phyloP scores from a whole-genome alignment of 2,113 vertebrate genomes.

The Marcusenius ussheri region DNA sequence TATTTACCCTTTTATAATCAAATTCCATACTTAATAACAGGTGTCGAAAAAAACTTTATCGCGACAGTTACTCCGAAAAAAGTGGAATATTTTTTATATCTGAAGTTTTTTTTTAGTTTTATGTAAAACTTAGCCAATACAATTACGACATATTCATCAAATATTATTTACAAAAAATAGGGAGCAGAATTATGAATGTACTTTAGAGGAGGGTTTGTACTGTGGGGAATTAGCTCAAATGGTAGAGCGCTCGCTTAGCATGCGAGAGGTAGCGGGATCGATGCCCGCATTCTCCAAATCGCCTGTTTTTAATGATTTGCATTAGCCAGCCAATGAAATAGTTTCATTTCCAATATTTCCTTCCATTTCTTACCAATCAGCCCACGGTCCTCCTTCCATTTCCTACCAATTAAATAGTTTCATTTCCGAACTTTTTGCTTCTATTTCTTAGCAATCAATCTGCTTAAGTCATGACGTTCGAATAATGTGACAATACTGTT shows the following conservation, averaged over 20 bases:
- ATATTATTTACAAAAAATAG: neutral
- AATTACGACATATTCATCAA: neutral
- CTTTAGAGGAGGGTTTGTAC: fast-evolving
- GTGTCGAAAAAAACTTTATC: neutral
- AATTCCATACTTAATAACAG: neutral
- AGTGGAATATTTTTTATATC: neutral
- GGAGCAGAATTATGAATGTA: neutral
- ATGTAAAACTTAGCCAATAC: neutral
- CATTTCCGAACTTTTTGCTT: neutral
- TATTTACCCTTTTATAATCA: neutral
- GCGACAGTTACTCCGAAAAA: neutral
- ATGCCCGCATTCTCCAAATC: conserved; percentile 42
- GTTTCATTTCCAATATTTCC: neutral
- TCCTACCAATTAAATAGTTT: neutral
- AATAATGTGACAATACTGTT: neutral
- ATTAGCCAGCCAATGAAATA: neutral
- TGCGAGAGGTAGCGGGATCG: conserved; percentile 55
- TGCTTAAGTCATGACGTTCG: neutral
- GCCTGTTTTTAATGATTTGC: neutral
- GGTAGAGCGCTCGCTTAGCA: conserved; percentile 61
- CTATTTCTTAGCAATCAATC: neutral
- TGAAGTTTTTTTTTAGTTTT: neutral
- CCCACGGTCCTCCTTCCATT: neutral
- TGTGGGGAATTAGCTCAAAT: conserved; percentile 57
- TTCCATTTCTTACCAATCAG: neutral